Evolutionary conservation across 2,797 vertebrate species (phyloP).

Genomic region (Octomys mimax): DNA sequence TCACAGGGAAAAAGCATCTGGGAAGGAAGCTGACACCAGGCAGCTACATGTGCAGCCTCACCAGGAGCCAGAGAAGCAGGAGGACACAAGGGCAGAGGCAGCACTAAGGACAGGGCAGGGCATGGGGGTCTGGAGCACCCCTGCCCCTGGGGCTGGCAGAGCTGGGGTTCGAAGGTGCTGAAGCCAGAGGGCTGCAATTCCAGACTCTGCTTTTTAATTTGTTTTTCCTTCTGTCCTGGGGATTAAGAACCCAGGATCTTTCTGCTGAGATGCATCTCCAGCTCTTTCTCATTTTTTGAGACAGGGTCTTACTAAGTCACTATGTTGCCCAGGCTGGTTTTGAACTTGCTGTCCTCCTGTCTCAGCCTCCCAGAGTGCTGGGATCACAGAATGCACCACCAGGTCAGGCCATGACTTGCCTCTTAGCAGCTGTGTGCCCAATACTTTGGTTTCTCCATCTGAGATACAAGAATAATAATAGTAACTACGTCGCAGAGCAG

Average conservation of each 20-base stretch:
- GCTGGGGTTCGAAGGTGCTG: not conserved
- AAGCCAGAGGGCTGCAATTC: not conserved
- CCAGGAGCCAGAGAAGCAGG: not conserved
- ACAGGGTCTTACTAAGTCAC: not conserved
- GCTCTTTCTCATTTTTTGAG: not conserved
- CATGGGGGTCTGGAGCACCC: not conserved
- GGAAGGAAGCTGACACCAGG: not conserved
- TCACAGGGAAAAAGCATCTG: not conserved
- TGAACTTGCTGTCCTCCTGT: not conserved
- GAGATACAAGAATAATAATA: not conserved
- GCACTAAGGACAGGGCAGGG: not conserved
- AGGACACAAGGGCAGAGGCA: not conserved
- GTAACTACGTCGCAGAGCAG: not conserved
- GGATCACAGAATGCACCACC: not conserved
- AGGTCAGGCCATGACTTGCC: not conserved
- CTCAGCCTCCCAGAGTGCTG: not conserved
- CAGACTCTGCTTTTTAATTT: not conserved
- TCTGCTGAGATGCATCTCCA: not conserved
- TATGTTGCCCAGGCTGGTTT: not conserved
- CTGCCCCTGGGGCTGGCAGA: not conserved
- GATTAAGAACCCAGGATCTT: not conserved
- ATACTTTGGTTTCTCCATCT: not conserved
- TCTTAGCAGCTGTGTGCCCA: not conserved
- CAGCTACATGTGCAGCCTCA: accelerated
- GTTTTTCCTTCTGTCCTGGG: not conserved